phyloP scores from a whole-genome alignment of 2,888 invertebrate species.

The Camponotus fellah region DNA sequence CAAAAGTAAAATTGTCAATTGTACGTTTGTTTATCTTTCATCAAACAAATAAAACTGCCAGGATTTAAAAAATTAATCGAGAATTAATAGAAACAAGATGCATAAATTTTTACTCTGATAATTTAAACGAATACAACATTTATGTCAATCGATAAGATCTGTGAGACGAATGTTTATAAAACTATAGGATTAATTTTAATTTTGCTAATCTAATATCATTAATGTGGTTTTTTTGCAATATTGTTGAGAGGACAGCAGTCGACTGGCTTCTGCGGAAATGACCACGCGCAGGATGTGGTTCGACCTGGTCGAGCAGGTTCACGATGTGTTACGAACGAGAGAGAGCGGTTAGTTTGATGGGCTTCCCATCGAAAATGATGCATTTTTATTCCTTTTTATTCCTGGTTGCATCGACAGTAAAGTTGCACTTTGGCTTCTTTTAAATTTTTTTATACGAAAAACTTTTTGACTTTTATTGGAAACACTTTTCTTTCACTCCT shows the following conservation, averaged over 20 bases:
- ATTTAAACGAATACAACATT: background rate
- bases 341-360: conserved; percentile 31
- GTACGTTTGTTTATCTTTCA: background rate
- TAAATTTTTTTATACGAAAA: background rate
- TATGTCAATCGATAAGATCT: background rate
- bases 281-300: conserved; percentile 53
- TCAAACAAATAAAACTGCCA: background rate
- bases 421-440: background rate
- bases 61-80: background rate
- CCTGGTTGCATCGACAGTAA: background rate
- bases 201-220: conserved; percentile 18
- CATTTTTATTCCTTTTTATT: conserved; percentile 6
- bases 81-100: background rate
- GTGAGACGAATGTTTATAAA: background rate
- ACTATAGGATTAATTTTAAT: background rate
- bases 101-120: background rate
- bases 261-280: conserved; percentile 40
- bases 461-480: background rate
- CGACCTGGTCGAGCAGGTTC: conserved; percentile 69
- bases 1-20: background rate
- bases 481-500: background rate
- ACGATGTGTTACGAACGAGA: conserved; percentile 44
- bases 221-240: background rate
- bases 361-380: conserved; percentile 26
- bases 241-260: conserved; percentile 21